Conservation (phyloP, 2,113 vertebrate species). For the Narcine bancroftii region DNA sequence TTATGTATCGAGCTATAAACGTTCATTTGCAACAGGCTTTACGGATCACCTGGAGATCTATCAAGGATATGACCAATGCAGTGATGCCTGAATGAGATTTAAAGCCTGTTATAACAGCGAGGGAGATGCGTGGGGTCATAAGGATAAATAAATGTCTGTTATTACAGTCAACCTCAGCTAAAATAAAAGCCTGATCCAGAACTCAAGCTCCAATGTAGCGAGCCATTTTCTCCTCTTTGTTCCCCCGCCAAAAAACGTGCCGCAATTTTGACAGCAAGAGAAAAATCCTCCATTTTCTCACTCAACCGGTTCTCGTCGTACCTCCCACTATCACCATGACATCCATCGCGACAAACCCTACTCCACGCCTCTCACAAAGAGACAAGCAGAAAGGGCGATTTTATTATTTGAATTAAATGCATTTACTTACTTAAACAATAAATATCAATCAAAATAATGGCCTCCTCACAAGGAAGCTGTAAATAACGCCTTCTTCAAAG, state of each 20-base stretch:
- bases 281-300: slow-evolving; percentile 30
- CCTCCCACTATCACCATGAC: slow-evolving; percentile 20
- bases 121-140: background rate
- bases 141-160: background rate
- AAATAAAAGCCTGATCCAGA: background rate
- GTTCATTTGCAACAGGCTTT: slow-evolving; percentile 6
- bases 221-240: background rate
- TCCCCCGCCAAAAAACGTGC: background rate
- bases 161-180: background rate
- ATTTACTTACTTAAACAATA: background rate
- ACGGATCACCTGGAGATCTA: slow-evolving; percentile 12
- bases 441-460: background rate
- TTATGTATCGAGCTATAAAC: background rate
- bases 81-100: background rate
- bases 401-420: background rate
- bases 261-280: background rate
- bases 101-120: background rate
- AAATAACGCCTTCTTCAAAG: background rate
- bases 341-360: background rate
- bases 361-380: background rate
- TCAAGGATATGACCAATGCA: background rate
- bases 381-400: background rate
- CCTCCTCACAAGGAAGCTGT: background rate
- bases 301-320: background rate
- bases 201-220: background rate